Conservation (phyloP, 1,140 invertebrate genomes). For the Caenorhabditis brenneri region DNA sequence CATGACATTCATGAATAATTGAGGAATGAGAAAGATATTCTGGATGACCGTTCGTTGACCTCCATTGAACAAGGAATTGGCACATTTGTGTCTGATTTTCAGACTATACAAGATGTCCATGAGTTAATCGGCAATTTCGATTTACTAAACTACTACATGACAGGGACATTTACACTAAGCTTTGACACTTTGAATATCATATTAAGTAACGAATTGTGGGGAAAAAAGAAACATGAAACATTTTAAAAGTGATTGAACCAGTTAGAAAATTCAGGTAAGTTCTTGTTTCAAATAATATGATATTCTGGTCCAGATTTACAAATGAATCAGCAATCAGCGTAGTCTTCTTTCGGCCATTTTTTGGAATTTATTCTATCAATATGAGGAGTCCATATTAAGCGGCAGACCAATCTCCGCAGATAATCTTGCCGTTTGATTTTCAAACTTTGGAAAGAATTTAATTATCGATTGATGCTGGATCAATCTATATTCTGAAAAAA, state of each 20-base stretch:
- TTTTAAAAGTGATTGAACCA: too few species aligned
- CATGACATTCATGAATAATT: background rate
- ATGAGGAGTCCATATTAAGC: background rate
- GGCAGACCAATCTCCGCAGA: background rate
- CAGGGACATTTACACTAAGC: too few species aligned
- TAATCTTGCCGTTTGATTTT: slow-evolving; percentile 15
- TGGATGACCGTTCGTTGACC: slow-evolving; percentile 18
- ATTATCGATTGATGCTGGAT: background rate
- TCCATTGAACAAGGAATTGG: background rate
- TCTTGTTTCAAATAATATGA: too few species aligned
- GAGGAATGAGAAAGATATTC: background rate
- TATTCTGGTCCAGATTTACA: too few species aligned
- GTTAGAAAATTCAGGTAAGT: too few species aligned
- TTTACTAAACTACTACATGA: background rate
- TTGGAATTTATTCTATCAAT: background rate
- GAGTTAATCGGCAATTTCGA: background rate
- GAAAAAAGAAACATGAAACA: too few species aligned
- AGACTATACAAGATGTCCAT: background rate
- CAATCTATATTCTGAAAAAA: slow-evolving; percentile 1
- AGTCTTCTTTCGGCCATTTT: background rate
- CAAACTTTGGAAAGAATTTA: background rate
- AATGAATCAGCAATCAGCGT: too few species aligned
- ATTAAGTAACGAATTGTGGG: too few species aligned
- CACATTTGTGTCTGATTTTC: background rate
- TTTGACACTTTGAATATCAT: too few species aligned